These are phyloP conservation scores for Platichthys stellatus DNA, from an alignment of 2,113 vertebrate genomes.

Conservation along the genomic window DNA sequence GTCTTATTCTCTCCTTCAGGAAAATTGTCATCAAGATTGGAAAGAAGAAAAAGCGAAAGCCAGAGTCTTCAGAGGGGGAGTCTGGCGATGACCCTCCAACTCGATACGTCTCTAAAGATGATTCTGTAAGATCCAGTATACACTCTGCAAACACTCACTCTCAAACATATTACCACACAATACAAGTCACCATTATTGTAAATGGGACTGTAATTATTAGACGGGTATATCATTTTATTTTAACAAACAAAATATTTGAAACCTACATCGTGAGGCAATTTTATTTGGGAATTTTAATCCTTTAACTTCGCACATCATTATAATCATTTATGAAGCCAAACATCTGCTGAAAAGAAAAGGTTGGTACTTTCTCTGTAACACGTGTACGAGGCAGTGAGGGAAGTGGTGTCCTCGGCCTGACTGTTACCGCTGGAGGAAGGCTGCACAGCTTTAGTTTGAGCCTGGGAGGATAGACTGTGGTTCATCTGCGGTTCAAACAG, in stretches of 20 bases:
- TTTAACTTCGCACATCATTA: constrained; percentile 3
- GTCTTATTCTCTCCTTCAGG: constrained; percentile 71
- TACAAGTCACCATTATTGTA: background rate
- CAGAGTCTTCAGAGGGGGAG: constrained; percentile 92
- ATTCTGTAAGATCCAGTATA: constrained; percentile 84
- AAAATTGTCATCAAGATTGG: constrained; percentile 98
- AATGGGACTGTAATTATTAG: background rate
- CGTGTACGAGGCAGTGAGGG: background rate
- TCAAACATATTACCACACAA: background rate
- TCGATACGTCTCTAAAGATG: constrained; percentile 86
- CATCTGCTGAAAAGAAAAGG: background rate
- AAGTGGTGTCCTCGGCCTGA: constrained; percentile 27
- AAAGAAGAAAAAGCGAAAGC: constrained; percentile 97
- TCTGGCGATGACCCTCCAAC: constrained; percentile 89
- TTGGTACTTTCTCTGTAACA: background rate
- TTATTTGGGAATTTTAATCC: background rate
- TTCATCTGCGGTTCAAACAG: constrained; percentile 45
- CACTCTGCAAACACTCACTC: background rate
- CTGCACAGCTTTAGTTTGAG: constrained; percentile 45
- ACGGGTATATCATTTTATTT: background rate
- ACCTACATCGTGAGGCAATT: background rate
- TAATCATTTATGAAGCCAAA: constrained; percentile 19
- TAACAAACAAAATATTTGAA: background rate
- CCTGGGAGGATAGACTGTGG: constrained; percentile 23
- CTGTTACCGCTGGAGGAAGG: constrained; percentile 31